These are phyloP conservation scores for Podabrus alpinus DNA, from an alignment of 2,888 invertebrate genomes.

Conservation along the genomic window DNA sequence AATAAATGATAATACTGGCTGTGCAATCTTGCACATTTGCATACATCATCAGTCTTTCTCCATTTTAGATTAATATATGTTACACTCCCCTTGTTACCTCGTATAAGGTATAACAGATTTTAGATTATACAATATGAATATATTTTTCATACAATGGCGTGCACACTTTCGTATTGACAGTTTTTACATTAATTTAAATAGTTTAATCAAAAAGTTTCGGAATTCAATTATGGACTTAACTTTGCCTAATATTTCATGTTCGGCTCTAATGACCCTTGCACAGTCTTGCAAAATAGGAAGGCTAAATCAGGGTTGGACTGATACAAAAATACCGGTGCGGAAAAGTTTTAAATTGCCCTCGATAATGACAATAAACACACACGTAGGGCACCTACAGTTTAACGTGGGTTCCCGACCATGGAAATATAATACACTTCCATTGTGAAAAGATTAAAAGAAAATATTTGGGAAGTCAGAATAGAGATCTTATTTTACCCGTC, in stretches of 20 bases:
- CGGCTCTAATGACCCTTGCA: background rate
- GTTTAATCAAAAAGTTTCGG: background rate
- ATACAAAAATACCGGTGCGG: no score
- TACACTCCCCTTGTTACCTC: background rate
- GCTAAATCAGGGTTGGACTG: no score
- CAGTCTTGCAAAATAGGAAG: background rate
- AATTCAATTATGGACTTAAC: background rate
- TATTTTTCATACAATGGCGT: background rate
- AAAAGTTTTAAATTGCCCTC: no score
- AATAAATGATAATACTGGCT: conserved; percentile 23
- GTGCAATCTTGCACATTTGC: conserved; percentile 27
- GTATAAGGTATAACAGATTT: background rate
- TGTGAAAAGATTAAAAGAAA: no score
- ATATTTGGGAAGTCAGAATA: no score
- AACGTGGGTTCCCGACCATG: no score
- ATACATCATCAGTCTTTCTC: conserved; percentile 29
- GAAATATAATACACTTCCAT: no score
- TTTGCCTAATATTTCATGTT: background rate
- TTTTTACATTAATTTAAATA: background rate
- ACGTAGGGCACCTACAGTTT: no score
- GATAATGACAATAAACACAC: no score
- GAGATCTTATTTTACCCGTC: no score
- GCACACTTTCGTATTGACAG: background rate
- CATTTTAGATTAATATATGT: conserved; percentile 16
- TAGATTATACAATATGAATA: background rate